Percentiles rank a stretch among this genome's conserved stretches.
Conservation (phyloP, 2,888 invertebrate species). For the Morpho deidamia region DNA sequence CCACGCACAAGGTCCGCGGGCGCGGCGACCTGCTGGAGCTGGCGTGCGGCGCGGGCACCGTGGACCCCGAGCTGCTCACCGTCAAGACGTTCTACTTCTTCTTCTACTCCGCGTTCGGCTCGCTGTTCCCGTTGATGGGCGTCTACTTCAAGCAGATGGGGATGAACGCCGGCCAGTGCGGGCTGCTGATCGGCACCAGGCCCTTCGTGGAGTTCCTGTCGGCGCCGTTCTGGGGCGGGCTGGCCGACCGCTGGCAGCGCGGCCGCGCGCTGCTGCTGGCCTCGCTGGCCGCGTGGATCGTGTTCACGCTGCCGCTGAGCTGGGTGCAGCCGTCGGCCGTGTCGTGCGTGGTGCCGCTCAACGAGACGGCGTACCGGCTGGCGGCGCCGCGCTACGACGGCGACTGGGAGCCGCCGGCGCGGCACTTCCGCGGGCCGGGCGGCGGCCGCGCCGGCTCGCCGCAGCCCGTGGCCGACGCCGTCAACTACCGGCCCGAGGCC, state of each 20-base stretch:
- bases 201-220: conserved; percentile 98
- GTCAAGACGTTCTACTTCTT: conserved; percentile 99
- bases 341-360: conserved; percentile 84
- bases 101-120: conserved; percentile 99
- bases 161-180: conserved; percentile 98
- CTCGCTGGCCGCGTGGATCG: conserved; percentile 96
- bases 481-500: conserved; percentile 84
- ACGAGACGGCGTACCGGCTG: conserved; percentile 79
- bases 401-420: conserved; percentile 34
- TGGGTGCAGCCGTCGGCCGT: conserved; percentile 97
- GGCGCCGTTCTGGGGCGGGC: conserved; percentile 98
- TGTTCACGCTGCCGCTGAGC: conserved; percentile 96
- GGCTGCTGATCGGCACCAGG: conserved; percentile 94
- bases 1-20: conserved; percentile 93
- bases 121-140: conserved; percentile 98
- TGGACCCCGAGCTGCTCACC: conserved; percentile 94
- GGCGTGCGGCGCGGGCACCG: conserved; percentile 86
- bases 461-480: conserved; percentile 84
- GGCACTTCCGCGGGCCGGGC: conserved; percentile 45
- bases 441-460: conserved; percentile 78
- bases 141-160: conserved; percentile 99
- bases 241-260: conserved; percentile 93
- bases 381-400: conserved; percentile 77
- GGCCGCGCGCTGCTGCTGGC: conserved; percentile 92
- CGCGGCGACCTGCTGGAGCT: conserved; percentile 90